A percentile compares a stretch with the other conserved stretches of the same genome.
Evolutionary conservation across 2,113 vertebrate species (phyloP).

Genomic region (Acinonyx jubatus): DNA sequence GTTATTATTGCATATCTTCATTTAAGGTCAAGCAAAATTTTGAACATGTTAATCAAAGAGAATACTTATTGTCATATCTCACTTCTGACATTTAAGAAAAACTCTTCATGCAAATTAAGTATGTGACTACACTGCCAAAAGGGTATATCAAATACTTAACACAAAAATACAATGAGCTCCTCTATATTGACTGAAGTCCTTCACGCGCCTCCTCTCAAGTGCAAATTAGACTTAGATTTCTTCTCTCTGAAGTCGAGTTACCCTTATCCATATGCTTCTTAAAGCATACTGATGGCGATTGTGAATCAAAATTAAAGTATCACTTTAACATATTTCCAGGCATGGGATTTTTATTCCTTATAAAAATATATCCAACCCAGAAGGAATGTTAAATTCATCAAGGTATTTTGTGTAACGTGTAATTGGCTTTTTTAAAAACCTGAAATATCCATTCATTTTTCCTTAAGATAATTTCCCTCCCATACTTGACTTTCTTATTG

Average conservation of each 20-base stretch:
- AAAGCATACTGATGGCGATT: slow-evolving; percentile 77
- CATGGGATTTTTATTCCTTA: slow-evolving; percentile 59
- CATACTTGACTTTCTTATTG: slow-evolving; percentile 74
- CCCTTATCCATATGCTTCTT: slow-evolving; percentile 71
- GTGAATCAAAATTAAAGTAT: slow-evolving; percentile 76
- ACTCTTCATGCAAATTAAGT: slow-evolving; percentile 85
- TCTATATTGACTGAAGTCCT: slow-evolving; percentile 83
- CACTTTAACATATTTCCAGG: slow-evolving; percentile 66
- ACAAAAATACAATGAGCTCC: slow-evolving; percentile 79
- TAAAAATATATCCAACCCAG: slow-evolving; percentile 39
- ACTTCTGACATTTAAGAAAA: slow-evolving; percentile 87
- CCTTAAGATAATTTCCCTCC: slow-evolving; percentile 50
- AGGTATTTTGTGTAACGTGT: slow-evolving; percentile 66
- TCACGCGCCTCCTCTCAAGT: slow-evolving; percentile 84
- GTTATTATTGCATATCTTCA: slow-evolving; percentile 75
- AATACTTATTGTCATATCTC: slow-evolving; percentile 85
- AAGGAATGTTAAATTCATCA: slow-evolving; percentile 67
- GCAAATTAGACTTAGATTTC: slow-evolving; percentile 85
- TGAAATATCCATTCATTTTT: slow-evolving; percentile 64
- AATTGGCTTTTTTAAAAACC: slow-evolving; percentile 71
- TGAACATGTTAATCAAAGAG: slow-evolving; percentile 85
- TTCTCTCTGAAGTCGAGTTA: slow-evolving; percentile 82
- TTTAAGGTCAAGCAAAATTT: slow-evolving; percentile 85
- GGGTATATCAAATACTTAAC: slow-evolving; percentile 82
- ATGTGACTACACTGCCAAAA: slow-evolving; percentile 83